Base-by-base conservation (phyloP, 2,888 invertebrate species). In the Agrochola circellaris region DNA sequence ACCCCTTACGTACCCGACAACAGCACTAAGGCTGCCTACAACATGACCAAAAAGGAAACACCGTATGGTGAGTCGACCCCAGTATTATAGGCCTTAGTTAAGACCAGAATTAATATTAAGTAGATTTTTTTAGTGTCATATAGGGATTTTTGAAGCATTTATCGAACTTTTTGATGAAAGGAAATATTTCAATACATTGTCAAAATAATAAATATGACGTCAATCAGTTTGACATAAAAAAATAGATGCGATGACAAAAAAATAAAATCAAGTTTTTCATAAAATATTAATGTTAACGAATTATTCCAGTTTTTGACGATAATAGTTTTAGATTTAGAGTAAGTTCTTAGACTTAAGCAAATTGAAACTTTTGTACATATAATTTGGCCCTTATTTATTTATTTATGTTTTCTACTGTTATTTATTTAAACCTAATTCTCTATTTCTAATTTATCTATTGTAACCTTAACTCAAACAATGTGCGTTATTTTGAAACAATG, bases 31-130 rank as follows among this genome's bases (percentile, higher is more conserved):
- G 96, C 97, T 51, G 97, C 97, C 90, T 97, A 97, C 93, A 96
- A 97, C 91, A 98, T 98, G 98, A 98, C 98, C 94, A 98, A 98
- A 96, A 98, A 98, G 97, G 98, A 98, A 97, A 98, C 98, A 97
- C 98, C 98, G 97, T 99, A 99, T 98, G 98, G 98, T 98, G 98
- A 97, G 98, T 97, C 93, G 82, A 92, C 82, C 84, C 95, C 95
- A 92, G 93, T 95, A 89, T 80, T 82, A 87, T 70, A 71, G 6
- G 82, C 48, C 62, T 68, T 62, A 76, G 60, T 23, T 83, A 72
- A 82, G 68, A 13, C 42, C 71, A 71, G 61, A 42, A 34, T 11
- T 38, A 69, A 54, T 38, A 38, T 23, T 58, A 67, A 17, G 4
- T 38, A 20, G 11, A 54, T 11, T 38, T 4, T 38, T 2, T 58